These are phyloP conservation scores for Rhinichthys klamathensis DNA, from an alignment of 2,113 vertebrate species.

Conservation along the genomic window DNA sequence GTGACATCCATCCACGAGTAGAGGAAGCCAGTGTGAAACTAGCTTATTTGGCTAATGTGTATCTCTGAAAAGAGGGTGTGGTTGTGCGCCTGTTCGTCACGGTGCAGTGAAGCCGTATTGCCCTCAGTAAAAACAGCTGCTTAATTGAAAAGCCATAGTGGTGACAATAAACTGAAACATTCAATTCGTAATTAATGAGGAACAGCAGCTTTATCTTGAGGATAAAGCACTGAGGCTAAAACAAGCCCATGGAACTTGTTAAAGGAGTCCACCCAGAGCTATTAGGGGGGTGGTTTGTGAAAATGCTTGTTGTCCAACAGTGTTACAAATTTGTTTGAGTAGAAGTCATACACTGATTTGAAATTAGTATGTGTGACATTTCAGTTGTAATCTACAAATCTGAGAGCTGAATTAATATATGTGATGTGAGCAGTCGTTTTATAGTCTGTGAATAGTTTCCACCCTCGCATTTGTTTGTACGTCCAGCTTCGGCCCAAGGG, in stretches of 20 bases:
- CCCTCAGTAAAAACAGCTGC: constrained; percentile 32
- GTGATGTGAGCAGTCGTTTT: not conserved
- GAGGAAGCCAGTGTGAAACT: not conserved
- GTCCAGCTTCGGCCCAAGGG: constrained; percentile 15
- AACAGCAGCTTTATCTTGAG: not conserved
- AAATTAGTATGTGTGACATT: not conserved
- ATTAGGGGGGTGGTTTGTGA: not conserved
- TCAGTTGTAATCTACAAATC: not conserved
- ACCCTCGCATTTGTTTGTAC: constrained; percentile 11
- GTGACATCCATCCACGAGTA: not conserved
- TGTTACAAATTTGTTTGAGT: not conserved
- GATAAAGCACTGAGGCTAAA: not conserved
- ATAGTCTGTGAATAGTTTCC: not conserved
- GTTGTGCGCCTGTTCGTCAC: not conserved
- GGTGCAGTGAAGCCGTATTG: not conserved
- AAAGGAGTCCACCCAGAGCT: constrained; percentile 14
- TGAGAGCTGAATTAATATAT: not conserved
- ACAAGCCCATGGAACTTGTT: constrained; percentile 24
- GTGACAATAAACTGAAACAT: not conserved
- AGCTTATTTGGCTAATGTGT: not conserved
- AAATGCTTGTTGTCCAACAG: not conserved
- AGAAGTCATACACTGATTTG: not conserved
- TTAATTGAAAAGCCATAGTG: constrained; percentile 48
- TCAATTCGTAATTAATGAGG: constrained; percentile 24
- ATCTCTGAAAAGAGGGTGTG: constrained; percentile 16